Base-by-base conservation (phyloP, 2,797 vertebrate genomes). In the Echiichthys vipera region DNA sequence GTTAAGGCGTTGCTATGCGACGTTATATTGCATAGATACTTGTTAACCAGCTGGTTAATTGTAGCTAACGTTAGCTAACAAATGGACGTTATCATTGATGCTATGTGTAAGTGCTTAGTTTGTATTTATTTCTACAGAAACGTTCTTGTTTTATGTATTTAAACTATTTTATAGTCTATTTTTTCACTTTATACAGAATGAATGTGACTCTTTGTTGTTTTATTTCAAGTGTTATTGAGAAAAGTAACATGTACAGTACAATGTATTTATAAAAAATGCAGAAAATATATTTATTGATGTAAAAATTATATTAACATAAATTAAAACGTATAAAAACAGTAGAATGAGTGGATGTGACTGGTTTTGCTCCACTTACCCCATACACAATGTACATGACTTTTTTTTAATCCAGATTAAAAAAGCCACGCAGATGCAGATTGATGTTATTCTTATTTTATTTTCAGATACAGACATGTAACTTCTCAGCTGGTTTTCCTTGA, bases 371-470 rank as follows among this genome's bases (percentile, higher is more conserved):
- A 39, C 25, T 54, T 18, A 30, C 25, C 3, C 1, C 1, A 27
- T 43, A 39, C 2, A 27, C 12, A 15, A 0, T 46, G 53, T 59
- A 7, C 0, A 11, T 24, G 11, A 43, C 14, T 18, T 47, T 22
- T 0, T 15, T 27, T n/a, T n/a, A n/a, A 27, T 22, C 17, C n/a
- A 62, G 1, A 22, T 49, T 15, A 17, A 43, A 24, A 39, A 13
- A 20, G 5, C 5, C 24, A 13, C 57, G 49, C 18, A 46, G 5
- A 51, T 18, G 47, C 5, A 49, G 3, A 25, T 11, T 18, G 8
- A 53, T 66, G 5, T 25, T 45, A 14, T 34, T 71, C 5, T 74
- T 9, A 18, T 49, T 70, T 2, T 79, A 1, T 51, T 80, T 79
- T 24, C 69, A 83, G 88, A 39, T 37, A n/a, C 53, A 8, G 5